Evolutionary conservation across 2,113 vertebrate species (phyloP).

Genomic region (Paradoxurus hermaphroditus): DNA sequence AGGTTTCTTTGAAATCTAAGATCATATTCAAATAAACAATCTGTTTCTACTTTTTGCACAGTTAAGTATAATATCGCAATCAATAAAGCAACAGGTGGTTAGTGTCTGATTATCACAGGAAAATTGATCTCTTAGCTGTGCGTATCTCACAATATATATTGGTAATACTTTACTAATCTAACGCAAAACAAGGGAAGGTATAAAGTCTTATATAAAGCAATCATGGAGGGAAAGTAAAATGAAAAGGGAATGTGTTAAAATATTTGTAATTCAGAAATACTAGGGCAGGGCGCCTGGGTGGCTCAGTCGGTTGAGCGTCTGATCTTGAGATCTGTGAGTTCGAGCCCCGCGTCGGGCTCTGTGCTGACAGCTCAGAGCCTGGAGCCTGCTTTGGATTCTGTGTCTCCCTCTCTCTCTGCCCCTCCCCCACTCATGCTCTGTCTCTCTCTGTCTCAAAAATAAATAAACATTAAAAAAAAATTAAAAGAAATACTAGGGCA

Average conservation of each 20-base stretch:
- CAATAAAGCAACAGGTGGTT: conserved; percentile 60
- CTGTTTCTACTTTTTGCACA: conserved; percentile 61
- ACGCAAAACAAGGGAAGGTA: background rate
- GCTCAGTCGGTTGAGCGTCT: no score
- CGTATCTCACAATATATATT: conserved; percentile 14
- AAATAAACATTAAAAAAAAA: no score
- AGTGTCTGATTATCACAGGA: conserved; percentile 48
- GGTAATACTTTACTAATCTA: background rate
- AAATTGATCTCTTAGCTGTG: conserved; percentile 61
- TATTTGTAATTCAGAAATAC: background rate
- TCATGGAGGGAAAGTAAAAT: background rate
- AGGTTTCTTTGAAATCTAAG: background rate
- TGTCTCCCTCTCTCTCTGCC: no score
- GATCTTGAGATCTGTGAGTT: no score
- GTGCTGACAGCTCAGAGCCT: no score
- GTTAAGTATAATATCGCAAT: conserved; percentile 56
- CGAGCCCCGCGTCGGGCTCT: no score
- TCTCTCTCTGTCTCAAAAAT: no score
- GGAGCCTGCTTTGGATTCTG: no score
- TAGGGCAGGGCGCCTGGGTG: no score
- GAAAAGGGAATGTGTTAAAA: background rate
- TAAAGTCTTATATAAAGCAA: background rate
- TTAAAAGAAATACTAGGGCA: background rate
- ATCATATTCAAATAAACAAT: conserved; percentile 42
- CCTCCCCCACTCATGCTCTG: no score